phyloP scores from a whole-genome alignment of 2,797 vertebrate species.

The Fistularia commersonii region DNA sequence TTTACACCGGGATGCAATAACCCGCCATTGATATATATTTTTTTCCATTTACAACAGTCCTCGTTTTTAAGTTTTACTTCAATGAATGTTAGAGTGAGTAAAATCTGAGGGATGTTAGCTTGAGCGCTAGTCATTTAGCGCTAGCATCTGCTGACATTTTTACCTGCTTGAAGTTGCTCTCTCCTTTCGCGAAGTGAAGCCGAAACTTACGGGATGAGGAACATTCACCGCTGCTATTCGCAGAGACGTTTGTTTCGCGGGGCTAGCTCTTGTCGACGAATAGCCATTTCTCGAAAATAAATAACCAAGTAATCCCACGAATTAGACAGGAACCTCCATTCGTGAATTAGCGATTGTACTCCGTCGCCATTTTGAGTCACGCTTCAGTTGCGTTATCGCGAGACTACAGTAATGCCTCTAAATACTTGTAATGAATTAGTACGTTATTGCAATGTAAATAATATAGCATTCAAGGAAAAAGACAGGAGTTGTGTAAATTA shows the following conservation, averaged over 20 bases:
- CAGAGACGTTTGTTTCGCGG: slow-evolving; percentile 11
- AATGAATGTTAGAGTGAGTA: slow-evolving; percentile 5
- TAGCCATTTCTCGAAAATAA: slow-evolving; percentile 40
- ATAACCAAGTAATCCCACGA: slow-evolving; percentile 41
- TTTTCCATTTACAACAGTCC: too few relatives aligned
- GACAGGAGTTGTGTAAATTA: too few relatives aligned
- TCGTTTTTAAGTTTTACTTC: neutral
- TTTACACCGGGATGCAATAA: neutral
- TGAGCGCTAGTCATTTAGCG: slow-evolving; percentile 42
- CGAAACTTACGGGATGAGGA: slow-evolving; percentile 22
- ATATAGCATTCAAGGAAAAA: neutral
- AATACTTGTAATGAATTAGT: too few relatives aligned
- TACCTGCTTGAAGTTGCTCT: slow-evolving; percentile 66
- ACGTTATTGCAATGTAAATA: too few relatives aligned
- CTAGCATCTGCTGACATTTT: slow-evolving; percentile 51
- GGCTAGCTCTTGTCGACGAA: slow-evolving; percentile 21
- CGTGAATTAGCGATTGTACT: slow-evolving; percentile 65
- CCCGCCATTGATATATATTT: neutral
- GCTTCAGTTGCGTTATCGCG: slow-evolving; percentile 52
- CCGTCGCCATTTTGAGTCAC: slow-evolving; percentile 78
- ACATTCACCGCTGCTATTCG: slow-evolving; percentile 27
- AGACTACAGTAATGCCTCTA: slow-evolving; percentile 9
- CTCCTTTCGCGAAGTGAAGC: slow-evolving; percentile 29
- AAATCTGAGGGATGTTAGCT: slow-evolving; percentile 49
- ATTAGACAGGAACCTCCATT: slow-evolving; percentile 48